Base-by-base conservation (phyloP, 2,888 invertebrate species). In the Heliconius sara region DNA sequence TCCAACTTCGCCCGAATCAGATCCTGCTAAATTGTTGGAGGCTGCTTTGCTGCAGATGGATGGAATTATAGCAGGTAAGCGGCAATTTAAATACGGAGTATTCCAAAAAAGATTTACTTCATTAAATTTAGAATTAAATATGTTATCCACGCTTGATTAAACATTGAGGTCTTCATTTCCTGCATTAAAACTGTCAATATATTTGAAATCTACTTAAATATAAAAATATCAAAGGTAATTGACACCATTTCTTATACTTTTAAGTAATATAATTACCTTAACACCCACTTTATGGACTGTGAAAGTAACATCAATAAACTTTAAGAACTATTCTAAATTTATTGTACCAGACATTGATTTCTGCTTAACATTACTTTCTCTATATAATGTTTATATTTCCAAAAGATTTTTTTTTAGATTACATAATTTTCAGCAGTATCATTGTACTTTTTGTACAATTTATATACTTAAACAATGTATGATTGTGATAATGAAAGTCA, bases 41-140 rank as follows among this genome's bases (percentile, higher is more conserved):
- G 97, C 98, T 84, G 98, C 98, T 67, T 95, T 98, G 80, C 96
- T 98, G 89, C 98, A 98, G 93, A 98, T 98, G 97, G 98, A 98
- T 92, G 98, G 98, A 78, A 97, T 98, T 87, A 97, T 98, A 92
- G 97, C 97, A 89, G 97, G 97, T 97, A 91, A 93, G 93, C 85
- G 66, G 63, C n/a, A 75, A 77, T 72, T 74, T 77, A 71, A 78
- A 52, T 80, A 79, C 30, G 47, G 77, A 81, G 77, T 76, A 74
- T 9, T 66, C 7, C n/a, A 30, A 25, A 75, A 27, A 22, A 60
- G 39, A 34, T 43, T 16, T 70, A 43, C 7, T 10, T 39, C 27
- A 43, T 60, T 30, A 43, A 43, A 43, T 75, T 7, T 47, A 10
- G 30, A 60, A 43, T 25, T 47, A 22, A 60, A 77, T 75, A 52